These are phyloP conservation scores for Dicerorhinus sumatrensis DNA, from an alignment of 2,113 vertebrate genomes.

Conservation along the genomic window DNA sequence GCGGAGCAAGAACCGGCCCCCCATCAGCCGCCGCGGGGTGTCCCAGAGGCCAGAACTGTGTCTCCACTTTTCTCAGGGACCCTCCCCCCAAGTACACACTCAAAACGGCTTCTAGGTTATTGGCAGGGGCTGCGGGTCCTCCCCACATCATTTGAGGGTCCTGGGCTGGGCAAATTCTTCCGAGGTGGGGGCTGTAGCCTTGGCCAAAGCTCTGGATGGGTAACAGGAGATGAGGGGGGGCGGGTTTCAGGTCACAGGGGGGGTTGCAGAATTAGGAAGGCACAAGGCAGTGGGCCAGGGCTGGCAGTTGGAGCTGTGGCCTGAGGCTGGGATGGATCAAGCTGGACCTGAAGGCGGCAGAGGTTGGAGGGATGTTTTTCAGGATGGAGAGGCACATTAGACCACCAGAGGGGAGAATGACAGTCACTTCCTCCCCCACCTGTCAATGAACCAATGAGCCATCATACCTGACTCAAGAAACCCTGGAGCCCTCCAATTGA, in stretches of 20 bases:
- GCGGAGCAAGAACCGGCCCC: background rate
- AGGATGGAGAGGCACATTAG: background rate
- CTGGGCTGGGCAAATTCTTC: background rate
- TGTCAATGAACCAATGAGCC: background rate
- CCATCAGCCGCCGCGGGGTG: background rate
- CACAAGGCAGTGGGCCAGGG: background rate
- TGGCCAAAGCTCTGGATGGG: background rate
- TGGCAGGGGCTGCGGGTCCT: background rate
- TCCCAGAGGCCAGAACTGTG: slow-evolving; percentile 4
- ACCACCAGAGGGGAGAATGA: background rate
- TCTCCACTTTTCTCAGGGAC: background rate
- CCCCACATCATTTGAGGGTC: background rate
- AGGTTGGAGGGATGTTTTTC: background rate
- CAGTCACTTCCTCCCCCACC: background rate
- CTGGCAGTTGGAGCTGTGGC: background rate
- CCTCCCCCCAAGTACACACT: background rate
- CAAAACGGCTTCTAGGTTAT: background rate
- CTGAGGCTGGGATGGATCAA: background rate
- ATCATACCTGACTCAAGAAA: background rate
- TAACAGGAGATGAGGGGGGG: background rate
- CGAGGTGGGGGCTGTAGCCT: background rate
- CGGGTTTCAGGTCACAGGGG: background rate
- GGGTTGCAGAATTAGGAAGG: background rate
- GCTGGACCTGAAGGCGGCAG: background rate
- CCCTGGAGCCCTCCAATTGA: background rate